A percentile compares a stretch with the other conserved stretches of the same genome.
phyloP scores from a whole-genome alignment of 2,113 vertebrate species.

The Cyprinodon tularosa region DNA sequence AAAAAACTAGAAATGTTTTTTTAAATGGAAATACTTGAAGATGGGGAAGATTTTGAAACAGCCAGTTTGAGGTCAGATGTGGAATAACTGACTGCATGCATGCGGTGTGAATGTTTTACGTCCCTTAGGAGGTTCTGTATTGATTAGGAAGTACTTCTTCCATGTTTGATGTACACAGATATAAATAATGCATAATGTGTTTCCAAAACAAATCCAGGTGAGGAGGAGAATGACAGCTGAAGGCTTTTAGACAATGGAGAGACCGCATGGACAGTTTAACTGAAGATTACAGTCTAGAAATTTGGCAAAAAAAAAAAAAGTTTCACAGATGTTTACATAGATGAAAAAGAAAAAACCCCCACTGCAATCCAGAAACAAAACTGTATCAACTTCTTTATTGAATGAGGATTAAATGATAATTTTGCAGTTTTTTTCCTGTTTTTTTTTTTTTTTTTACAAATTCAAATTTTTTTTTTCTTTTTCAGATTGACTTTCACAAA shows the following conservation, averaged over 20 bases:
- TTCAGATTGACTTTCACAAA: too few species aligned
- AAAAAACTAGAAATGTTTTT: too few species aligned
- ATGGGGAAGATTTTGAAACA: background rate
- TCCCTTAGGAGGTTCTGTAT: conserved; percentile 6
- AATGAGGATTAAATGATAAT: too few species aligned
- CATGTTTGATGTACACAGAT: conserved; percentile 14
- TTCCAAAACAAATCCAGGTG: background rate
- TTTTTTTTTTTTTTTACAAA: too few species aligned
- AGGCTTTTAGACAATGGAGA: conserved; percentile 1
- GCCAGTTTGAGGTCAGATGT: too few species aligned
- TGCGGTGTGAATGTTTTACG: too few species aligned
- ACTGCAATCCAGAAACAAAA: too few species aligned
- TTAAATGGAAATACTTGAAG: background rate
- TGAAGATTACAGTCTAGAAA: background rate
- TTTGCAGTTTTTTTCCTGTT: too few species aligned
- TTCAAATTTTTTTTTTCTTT: too few species aligned
- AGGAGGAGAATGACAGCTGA: background rate
- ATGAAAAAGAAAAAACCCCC: too few species aligned
- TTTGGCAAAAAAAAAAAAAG: background rate
- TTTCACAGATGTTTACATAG: background rate
- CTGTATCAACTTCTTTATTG: too few species aligned
- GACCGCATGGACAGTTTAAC: background rate
- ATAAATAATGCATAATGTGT: conserved; percentile 49
- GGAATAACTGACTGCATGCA: too few species aligned
- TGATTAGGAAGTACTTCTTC: conserved; percentile 5